Base-by-base conservation (phyloP, 2,113 vertebrate genomes). In the Cathartes aura region DNA sequence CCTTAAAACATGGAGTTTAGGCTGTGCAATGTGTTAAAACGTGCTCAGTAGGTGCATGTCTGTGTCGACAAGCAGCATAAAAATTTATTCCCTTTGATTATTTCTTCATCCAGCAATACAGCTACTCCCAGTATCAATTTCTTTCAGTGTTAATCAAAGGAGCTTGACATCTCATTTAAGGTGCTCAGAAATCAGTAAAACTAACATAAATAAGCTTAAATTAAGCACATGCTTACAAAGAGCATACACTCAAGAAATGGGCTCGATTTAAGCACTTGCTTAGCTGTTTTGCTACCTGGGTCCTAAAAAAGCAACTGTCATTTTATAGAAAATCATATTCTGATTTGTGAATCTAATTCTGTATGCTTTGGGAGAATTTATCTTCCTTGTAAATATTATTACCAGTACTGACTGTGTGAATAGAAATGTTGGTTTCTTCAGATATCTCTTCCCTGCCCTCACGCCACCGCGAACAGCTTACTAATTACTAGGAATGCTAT, bases 401-500 rank as follows among this genome's bases (percentile, higher is more conserved):
- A 24, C 19, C 20, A 67, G 20, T 47, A 84, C 50, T 53, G 26
- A 84, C 32, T 90, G 11, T 62, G 24, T 94, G 75, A 68, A 80
- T 8, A 60, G n/a, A 78, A 83, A 40, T 32, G 15, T 50, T 56
- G 24, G 5, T 59, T 87, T 89, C 32, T 56, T 89, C 59, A 38
- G 45, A 34, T 56, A 42, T 30, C 38, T 58, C 34, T 88, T 76
- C 64, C 58, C 52, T 78, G 14, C 20, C 32, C 53, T 92, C 48
- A 78, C 20, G 85, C 16, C 56, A 64, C 20, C 3, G 15, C 3
- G 1, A 89, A 43, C 14, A 68, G 53, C 45, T 86, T 88, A 70
- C 36, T 94, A 92, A 96, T 96, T 97, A 89, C 23, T 50, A 70
- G 60, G 70, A 88, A 80, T 59, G 52, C n/a, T 82, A 8, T 56